A percentile compares a stretch with the other conserved stretches of the same genome.
Evolutionary conservation across 2,888 invertebrate genomes (phyloP).

Genomic region (Xanthia icteritia): DNA sequence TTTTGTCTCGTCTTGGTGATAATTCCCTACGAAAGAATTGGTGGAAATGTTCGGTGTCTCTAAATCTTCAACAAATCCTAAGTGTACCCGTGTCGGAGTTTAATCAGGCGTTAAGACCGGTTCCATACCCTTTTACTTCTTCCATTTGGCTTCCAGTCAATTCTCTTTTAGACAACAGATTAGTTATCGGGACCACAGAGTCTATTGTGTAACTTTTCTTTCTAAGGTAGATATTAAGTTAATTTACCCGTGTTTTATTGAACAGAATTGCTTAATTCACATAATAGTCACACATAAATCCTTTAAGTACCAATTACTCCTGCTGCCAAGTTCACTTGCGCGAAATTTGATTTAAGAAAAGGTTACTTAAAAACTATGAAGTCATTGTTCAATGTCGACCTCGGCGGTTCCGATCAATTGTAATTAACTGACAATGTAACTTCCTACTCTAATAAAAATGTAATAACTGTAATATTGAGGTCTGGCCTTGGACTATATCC

Average conservation of each 20-base stretch:
- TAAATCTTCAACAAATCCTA: constrained; percentile 46
- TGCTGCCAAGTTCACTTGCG: constrained; percentile 59
- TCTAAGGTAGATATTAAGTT: not conserved
- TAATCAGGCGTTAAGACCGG: constrained; percentile 56
- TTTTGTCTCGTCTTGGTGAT: constrained; percentile 38
- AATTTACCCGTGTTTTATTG: constrained; percentile 42
- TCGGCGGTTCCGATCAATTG: constrained; percentile 56
- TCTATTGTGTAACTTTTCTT: constrained; percentile 9
- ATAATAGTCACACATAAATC: constrained; percentile 52
- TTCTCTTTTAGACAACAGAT: constrained; percentile 33
- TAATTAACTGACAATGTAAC: constrained; percentile 56
- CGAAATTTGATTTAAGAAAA: constrained; percentile 52
- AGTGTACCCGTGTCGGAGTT: constrained; percentile 52
- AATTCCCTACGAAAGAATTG: constrained; percentile 30
- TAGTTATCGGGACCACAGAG: constrained; percentile 8
- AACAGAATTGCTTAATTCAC: constrained; percentile 52
- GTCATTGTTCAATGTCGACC: constrained; percentile 69
- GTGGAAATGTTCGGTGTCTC: constrained; percentile 34
- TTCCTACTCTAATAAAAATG: constrained; percentile 57
- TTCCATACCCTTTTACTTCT: constrained; percentile 42
- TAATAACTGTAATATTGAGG: constrained; percentile 26
- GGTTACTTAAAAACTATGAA: constrained; percentile 62
- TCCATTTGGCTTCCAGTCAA: constrained; percentile 36
- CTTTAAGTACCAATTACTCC: constrained; percentile 52
- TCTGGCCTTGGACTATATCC: constrained; percentile 49